phyloP scores from a whole-genome alignment of 2,888 invertebrate species.

The Stictocephala bisonia region DNA sequence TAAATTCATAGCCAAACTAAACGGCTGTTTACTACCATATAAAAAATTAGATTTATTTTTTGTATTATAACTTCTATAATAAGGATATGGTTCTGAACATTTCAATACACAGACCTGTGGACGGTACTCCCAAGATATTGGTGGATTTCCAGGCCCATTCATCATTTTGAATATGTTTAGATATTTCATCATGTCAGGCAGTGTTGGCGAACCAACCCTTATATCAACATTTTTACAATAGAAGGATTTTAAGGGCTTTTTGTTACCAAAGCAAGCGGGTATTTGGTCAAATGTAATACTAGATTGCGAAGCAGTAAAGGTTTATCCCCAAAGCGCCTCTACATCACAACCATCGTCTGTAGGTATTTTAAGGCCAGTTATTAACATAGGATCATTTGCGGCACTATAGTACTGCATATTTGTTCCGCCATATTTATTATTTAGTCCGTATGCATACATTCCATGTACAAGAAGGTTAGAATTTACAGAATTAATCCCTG shows the following conservation, averaged over 20 bases:
- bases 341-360: too few relatives aligned
- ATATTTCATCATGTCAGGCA: conserved; percentile 5
- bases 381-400: background rate
- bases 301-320: too few relatives aligned
- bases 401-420: too few relatives aligned
- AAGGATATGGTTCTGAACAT: too few relatives aligned
- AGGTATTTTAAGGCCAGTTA: background rate
- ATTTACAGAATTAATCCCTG: background rate
- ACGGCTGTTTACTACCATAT: too few relatives aligned
- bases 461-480: conserved; percentile 2
- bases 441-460: conserved; percentile 1
- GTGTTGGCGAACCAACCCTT: background rate
- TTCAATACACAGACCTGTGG: background rate
- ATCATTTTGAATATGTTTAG: background rate
- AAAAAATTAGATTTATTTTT: too few relatives aligned
- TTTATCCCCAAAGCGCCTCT: too few relatives aligned
- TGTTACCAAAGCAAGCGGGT: background rate
- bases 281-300: background rate
- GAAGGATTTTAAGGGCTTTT: too few relatives aligned
- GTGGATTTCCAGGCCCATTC: background rate
- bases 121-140: background rate
- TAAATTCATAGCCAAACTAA: too few relatives aligned
- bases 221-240: background rate
- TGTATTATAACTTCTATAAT: too few relatives aligned
- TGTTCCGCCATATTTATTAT: background rate